A percentile compares a stretch with the other conserved stretches of the same genome.
phyloP scores from a whole-genome alignment of 2,113 vertebrate genomes.

The Microtus ochrogaster region DNA sequence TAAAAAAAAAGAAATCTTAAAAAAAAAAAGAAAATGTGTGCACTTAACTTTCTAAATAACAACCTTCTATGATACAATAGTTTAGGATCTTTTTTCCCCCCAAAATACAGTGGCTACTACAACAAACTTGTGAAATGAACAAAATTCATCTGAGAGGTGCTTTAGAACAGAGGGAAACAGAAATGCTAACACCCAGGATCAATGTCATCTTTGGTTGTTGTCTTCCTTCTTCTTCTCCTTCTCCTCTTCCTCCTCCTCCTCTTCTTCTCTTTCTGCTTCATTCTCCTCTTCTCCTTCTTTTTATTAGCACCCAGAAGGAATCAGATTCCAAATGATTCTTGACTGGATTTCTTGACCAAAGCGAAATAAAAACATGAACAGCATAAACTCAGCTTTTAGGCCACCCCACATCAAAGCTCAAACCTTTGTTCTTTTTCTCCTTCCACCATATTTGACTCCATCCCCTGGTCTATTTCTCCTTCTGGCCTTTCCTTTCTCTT shows the following conservation, averaged over 20 bases:
- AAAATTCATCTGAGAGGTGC: background rate
- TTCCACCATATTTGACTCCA: background rate
- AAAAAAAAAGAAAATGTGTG: background rate
- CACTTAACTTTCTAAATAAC: background rate
- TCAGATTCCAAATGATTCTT: background rate
- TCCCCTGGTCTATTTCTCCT: background rate
- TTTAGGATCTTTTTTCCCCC: background rate
- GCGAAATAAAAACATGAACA: slow-evolving; percentile 15
- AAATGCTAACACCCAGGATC: background rate
- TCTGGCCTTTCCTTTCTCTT: background rate
- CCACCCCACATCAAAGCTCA: background rate
- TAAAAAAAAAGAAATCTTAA: no score
- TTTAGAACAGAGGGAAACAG: slow-evolving; percentile 13
- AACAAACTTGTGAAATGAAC: background rate
- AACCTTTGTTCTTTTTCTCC: background rate
- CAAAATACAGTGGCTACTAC: background rate
- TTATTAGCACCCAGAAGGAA: slow-evolving; percentile 32
- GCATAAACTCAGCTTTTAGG: slow-evolving; percentile 10
- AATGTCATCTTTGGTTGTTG: background rate
- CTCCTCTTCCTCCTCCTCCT: no score
- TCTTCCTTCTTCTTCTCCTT: background rate
- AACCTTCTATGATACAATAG: background rate
- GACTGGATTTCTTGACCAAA: slow-evolving; percentile 41
- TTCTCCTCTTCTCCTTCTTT: background rate
- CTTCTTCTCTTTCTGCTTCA: no score